Evolutionary conservation across 1,140 invertebrate species (phyloP).

Genomic region (Diorhabda sublineata): DNA sequence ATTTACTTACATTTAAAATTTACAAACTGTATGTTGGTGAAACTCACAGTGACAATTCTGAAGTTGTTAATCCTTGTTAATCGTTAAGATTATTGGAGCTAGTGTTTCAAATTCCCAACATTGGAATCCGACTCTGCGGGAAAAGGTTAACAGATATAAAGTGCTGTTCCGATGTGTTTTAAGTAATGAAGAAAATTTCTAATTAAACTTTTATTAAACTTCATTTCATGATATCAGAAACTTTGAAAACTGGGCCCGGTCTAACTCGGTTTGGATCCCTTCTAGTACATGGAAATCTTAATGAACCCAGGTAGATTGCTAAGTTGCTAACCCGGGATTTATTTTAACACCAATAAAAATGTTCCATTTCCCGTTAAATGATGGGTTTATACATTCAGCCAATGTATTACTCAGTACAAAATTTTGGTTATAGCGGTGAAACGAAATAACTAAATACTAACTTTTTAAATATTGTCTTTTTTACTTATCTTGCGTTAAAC

Average conservation of each 20-base stretch:
- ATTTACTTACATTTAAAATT: too few species aligned
- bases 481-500: too few species aligned
- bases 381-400: not conserved
- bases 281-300: not conserved
- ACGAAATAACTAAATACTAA: too few species aligned
- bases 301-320: not conserved
- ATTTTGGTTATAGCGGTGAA: too few species aligned
- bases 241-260: slow-evolving; percentile 16
- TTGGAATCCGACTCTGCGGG: not conserved
- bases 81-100: too few species aligned
- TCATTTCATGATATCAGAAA: slow-evolving; percentile 40
- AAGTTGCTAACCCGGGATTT: not conserved
- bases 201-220: slow-evolving; percentile 46
- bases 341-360: not conserved
- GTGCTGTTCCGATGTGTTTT: slow-evolving; percentile 32
- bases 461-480: too few species aligned
- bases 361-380: not conserved
- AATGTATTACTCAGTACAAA: too few species aligned
- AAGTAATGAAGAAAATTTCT: slow-evolving; percentile 40
- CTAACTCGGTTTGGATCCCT: not conserved
- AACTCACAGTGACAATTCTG: too few species aligned
- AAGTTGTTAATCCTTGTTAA: too few species aligned
- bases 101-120: too few species aligned
- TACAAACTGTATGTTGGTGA: too few species aligned
- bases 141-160: slow-evolving; percentile 25